Percentiles rank a stretch among this genome's conserved stretches.
phyloP scores from a whole-genome alignment of 92 coral and sea anemone species.

The Ricordea florida region DNA sequence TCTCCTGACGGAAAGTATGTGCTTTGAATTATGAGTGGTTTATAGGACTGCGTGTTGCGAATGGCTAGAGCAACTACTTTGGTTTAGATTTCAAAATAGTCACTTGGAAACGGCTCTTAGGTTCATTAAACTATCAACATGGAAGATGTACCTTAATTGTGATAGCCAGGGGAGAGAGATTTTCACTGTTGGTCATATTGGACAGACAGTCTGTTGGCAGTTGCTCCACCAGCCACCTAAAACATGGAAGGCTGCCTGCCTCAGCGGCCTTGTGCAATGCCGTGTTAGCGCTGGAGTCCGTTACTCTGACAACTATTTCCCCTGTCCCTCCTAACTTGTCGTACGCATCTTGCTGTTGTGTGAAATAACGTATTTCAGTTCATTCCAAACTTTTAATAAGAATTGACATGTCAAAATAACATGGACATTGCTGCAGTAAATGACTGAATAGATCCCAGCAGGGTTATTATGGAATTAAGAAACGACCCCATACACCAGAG shows the following conservation, averaged over 20 bases:
- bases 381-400: background rate
- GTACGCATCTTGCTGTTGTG: slow-evolving; percentile 68
- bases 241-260: slow-evolving; percentile 78
- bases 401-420: too few species aligned
- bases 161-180: slow-evolving; percentile 78
- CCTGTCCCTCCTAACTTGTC: slow-evolving; percentile 61
- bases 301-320: slow-evolving; percentile 61
- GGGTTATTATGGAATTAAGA: too few species aligned
- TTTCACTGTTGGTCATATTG: slow-evolving; percentile 71
- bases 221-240: slow-evolving; percentile 80
- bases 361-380: background rate
- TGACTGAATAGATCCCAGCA: too few species aligned
- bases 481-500: too few species aligned
- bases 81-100: background rate
- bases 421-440: too few species aligned
- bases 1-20: too few species aligned
- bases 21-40: too few species aligned
- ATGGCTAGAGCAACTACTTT: too few species aligned
- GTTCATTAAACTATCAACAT: background rate
- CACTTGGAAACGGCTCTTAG: background rate
- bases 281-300: slow-evolving; percentile 82
- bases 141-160: slow-evolving; percentile 75
- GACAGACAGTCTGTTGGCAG: slow-evolving; percentile 70
- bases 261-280: slow-evolving; percentile 89
- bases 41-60: too few species aligned